Evolutionary conservation across 2,797 vertebrate species (phyloP), one percentile per base, ranked within the genome.

Genomic region (Crypturellus tataupa): DNA sequence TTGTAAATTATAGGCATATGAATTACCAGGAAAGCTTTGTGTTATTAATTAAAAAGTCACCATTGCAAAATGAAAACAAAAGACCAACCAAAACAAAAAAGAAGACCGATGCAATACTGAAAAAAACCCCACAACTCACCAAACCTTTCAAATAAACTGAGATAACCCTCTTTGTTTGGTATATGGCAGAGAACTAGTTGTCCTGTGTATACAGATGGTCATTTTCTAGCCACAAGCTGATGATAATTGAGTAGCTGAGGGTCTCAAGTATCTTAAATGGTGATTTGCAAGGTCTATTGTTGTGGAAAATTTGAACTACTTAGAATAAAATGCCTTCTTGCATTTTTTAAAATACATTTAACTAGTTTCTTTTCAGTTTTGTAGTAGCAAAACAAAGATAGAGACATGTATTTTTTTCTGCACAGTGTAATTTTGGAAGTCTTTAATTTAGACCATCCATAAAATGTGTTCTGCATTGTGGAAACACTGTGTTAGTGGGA

Each of bases 21-120:
- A 88, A 31, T 77, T 91, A 46, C 40, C 56, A 87, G 44, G 16
- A 86, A 82, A 84, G 3, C 4, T 94, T 68, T 90, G 42, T 47
- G 92, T 79, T 82, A 56, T 76, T 85, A 73, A 81, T 60, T 59
- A 53, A 82, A 80, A 89, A 89, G 29, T 16, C n/a, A 80, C 53
- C 21, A 24, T 39, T 65, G 25, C 19, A 58, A 71, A 87, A 73
- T 53, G 16, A 58, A 80, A 80, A 62, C 23, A 49, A 49, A 49
- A 49, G 17, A 44, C 44, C 40, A 15, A 42, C 20, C 9, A 47
- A 47, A 51, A 51, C 25, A 53, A 53, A 29, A 31, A 17, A 46
- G 4, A 46, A 46, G 20, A 46, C 47, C 23, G 25, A 49, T 6
- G 23, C 44, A 24, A 53, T 49, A 49, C 23, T 12, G 27, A 29